phyloP scores from a whole-genome alignment of 2,797 vertebrate genomes.

The Spinus pinus region DNA sequence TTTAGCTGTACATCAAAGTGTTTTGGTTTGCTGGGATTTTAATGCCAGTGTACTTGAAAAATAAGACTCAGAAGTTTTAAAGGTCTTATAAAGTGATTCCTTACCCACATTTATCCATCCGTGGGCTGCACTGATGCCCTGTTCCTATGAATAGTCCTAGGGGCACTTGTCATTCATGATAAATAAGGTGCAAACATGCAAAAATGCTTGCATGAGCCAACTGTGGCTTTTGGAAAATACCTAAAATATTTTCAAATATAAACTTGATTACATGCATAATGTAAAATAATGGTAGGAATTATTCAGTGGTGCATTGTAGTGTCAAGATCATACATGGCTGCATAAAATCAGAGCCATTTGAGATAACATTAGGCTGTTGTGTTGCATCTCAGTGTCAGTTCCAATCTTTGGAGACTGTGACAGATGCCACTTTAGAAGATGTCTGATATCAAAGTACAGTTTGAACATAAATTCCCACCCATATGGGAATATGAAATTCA shows the following conservation, averaged over 20 bases:
- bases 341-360: neutral
- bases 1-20: neutral
- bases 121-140: neutral
- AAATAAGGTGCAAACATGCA: neutral
- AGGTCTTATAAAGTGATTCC: neutral
- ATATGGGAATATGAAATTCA: neutral
- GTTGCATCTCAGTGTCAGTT: neutral
- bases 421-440: neutral
- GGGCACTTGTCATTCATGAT: neutral
- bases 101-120: neutral
- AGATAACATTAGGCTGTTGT: accelerated
- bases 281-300: neutral
- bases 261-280: neutral
- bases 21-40: neutral
- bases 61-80: neutral
- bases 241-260: neutral
- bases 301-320: neutral
- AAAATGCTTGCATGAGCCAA: neutral
- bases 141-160: neutral
- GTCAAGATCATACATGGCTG: neutral
- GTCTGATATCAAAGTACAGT: neutral
- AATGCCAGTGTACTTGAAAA: neutral
- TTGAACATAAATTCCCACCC: neutral
- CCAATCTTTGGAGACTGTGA: neutral
- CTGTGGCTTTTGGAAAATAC: neutral